Percentiles rank a stretch among this genome's conserved stretches.
Evolutionary conservation across 2,797 vertebrate species (phyloP).

Genomic region (Syndactyla subalaris): DNA sequence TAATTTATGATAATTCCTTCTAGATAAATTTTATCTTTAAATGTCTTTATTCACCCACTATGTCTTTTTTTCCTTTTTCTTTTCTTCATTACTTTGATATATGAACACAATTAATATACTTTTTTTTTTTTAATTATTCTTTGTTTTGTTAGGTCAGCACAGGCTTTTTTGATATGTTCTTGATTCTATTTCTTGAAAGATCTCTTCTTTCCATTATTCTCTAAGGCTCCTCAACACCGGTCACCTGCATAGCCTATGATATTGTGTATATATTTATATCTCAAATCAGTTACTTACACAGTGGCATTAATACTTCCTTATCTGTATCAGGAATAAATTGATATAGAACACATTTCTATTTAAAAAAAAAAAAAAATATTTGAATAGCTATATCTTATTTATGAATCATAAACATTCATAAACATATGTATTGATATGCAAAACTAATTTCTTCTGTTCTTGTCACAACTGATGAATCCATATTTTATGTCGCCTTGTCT

Average conservation of each 20-base stretch:
- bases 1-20: neutral
- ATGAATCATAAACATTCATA: neutral
- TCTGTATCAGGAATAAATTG: neutral
- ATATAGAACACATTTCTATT: neutral
- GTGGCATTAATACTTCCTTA: neutral
- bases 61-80: accelerated
- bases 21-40: neutral
- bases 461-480: neutral
- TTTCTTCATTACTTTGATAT: neutral
- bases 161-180: neutral
- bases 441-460: neutral
- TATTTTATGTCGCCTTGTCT: accelerated
- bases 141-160: neutral
- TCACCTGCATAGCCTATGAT: neutral
- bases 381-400: neutral
- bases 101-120: neutral
- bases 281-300: neutral
- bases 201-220: neutral
- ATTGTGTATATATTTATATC: neutral
- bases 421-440: neutral
- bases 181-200: neutral
- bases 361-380: too few species aligned
- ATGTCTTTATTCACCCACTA: neutral
- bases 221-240: neutral
- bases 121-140: neutral